Base-by-base conservation (phyloP, 1,140 invertebrate genomes). In the Aricia agestis region DNA sequence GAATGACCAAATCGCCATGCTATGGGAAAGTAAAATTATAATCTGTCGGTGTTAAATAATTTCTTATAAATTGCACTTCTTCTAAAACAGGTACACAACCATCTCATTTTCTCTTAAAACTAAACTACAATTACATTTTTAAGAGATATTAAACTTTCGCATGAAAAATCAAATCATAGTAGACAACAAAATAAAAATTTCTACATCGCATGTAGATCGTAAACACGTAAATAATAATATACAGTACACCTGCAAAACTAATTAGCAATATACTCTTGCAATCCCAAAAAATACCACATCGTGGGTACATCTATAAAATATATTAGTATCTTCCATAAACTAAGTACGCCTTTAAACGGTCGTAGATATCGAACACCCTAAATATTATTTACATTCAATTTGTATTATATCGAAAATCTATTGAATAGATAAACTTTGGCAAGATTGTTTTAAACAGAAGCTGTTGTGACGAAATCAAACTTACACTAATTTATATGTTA, bases 361-460 rank as follows among this genome's bases (percentile, higher is more conserved):
- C 71, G 52, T 15, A 52, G 65, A 65, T 42, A 31, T 42, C 36
- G 10, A 61, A 57, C 7, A 25, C 45, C 25, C 42, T 45, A 52
- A 59, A 63, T 32, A 45, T 52, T 52, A 52, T 18, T 31, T 41
- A 69, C 57, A 36, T 69, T 67, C 66, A 67, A 59, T 59, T 59
- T 61, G 59, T 63, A 45, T 57, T 69, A 69, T 59, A 57, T 69
- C 65, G 59, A 57, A 18, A 57, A 32, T 66, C 66, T 69, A 36
- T 66, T 57, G 25, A 58, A 73, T 69, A 69, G 31, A 68, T 67
- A 81, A 78, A 83, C 83, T 89, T 89, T 89, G 87, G 87, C 87
- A 89, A 89, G 87, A 86, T 71, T 80, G 78, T 74, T 76, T 79
- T 79, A 72, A 70, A 80, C 72, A 75, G 76, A 67, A 72, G 68